Evolutionary conservation across 23 tunicate genomes (phyloP), one percentile per base, ranked within the genome.

Genomic region (Ascidia mentula): DNA sequence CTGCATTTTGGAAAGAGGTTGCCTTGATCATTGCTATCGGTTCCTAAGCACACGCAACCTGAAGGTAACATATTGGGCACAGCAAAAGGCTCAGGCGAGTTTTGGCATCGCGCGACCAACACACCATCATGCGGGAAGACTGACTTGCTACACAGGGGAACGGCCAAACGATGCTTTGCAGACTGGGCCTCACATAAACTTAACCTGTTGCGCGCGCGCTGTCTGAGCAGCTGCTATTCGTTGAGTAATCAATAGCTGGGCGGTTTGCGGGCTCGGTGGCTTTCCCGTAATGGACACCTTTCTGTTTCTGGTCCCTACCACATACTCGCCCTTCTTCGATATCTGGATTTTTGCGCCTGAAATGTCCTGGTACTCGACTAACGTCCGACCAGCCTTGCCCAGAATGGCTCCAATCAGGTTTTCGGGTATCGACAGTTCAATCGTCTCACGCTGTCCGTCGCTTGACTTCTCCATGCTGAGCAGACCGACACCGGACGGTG

Each of bases 241-340:
- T 40, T 88, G 88, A 22, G 92, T 88, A 12, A 93, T 84, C 20
- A 93, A 74, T 46, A 77, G 39, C 81, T 88, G 93, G 22, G 98
- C 98, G 59, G 90, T 88, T 46, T 81, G 89, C 22, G 93, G 84
- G 30, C 87, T 74, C 3, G 98, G 92, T 6, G 93, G 87, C 40
- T 85, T 93, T 13, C 98, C 98, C 3, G 98, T 85, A 40, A 93
- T 93, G 13, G 93, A 76, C 22, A 93, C 98, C 38, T 79, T 84
- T 31, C 98, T 69, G 72, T 93, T 88, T 46, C 98, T 80, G 37
- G 98, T 93, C 3, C 98, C 98, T 30, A 73, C 82, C 34, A 88
- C 87, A 74, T 88, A 93, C 77, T 88, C 98, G 26, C 98, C 98
- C 45, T 93, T 93, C 65, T 93, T 93, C 15, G 93, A 88, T 38